phyloP scores from a whole-genome alignment of 2,797 vertebrate genomes.

The Myripristis jacobus region DNA sequence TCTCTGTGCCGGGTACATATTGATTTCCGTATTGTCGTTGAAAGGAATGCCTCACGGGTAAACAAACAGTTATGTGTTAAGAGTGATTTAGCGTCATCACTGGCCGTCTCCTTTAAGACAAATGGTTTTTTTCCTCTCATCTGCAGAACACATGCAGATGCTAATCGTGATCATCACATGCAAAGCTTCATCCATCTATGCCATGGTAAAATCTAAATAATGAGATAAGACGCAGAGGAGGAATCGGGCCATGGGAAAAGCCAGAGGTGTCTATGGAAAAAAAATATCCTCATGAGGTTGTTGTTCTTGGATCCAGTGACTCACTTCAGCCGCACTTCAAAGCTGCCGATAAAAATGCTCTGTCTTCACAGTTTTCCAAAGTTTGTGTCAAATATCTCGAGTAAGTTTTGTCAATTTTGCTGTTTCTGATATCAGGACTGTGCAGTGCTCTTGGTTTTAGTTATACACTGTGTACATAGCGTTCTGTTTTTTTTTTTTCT shows the following conservation, averaged over 20 bases:
- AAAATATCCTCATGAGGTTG: slow-evolving; percentile 18
- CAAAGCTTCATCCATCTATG: slow-evolving; percentile 45
- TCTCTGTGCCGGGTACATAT: neutral
- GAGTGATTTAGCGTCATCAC: slow-evolving; percentile 35
- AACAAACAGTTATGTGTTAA: slow-evolving; percentile 36
- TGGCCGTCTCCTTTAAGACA: neutral
- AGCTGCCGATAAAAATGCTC: too few species aligned
- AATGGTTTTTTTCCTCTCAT: slow-evolving; percentile 20
- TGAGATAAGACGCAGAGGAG: slow-evolving; percentile 40
- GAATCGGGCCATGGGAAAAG: slow-evolving; percentile 12
- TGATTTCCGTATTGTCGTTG: slow-evolving; percentile 13
- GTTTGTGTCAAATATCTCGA: neutral
- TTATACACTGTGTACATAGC: neutral
- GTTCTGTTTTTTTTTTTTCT: too few species aligned
- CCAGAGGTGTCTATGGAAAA: slow-evolving; percentile 24
- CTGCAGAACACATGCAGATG: neutral
- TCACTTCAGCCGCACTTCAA: neutral
- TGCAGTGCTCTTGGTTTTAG: neutral
- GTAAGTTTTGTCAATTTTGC: neutral
- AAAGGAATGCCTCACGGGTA: slow-evolving; percentile 33
- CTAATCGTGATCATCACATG: slow-evolving; percentile 37
- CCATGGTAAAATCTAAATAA: slow-evolving; percentile 57
- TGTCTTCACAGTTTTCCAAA: too few species aligned
- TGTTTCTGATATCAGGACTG: neutral
- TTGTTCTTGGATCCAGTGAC: neutral